phyloP scores from a whole-genome alignment of 2,888 invertebrate species.

The Diaperis boleti region DNA sequence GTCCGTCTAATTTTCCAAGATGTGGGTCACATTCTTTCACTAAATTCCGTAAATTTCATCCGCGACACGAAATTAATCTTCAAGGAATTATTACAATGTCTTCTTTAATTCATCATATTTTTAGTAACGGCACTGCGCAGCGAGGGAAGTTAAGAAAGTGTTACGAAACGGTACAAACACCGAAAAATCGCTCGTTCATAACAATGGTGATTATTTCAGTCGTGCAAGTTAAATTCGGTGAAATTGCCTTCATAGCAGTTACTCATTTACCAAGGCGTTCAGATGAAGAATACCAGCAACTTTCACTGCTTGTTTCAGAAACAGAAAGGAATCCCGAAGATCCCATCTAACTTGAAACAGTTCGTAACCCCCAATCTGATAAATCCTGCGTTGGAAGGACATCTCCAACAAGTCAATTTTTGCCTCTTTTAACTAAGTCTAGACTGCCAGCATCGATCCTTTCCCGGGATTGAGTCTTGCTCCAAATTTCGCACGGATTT shows the following conservation, averaged over 20 bases:
- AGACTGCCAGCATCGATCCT: conserved; percentile 30
- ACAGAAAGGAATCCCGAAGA: not conserved
- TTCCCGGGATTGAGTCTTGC: conserved; percentile 1
- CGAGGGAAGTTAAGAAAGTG: conserved; percentile 3
- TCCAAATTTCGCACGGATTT: conserved; percentile 22
- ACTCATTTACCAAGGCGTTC: too few relatives aligned
- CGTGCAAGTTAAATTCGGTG: conserved; percentile 10
- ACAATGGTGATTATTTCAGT: conserved; percentile 4
- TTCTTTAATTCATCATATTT: not conserved
- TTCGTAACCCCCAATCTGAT: conserved; percentile 9
- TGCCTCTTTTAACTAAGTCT: conserved; percentile 22
- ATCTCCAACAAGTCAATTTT: conserved; percentile 16
- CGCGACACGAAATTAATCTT: not conserved
- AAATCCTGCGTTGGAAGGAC: conserved; percentile 17
- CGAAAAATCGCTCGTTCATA: conserved; percentile 6
- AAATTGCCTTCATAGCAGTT: conserved; percentile 12
- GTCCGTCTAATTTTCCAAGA: conserved; percentile 3
- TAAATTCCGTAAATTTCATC: not conserved
- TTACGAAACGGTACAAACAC: not conserved
- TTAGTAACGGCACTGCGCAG: not conserved
- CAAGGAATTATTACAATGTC: not conserved
- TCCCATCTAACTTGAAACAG: not conserved
- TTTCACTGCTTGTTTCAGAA: conserved; percentile 17
- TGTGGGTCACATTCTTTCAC: conserved; percentile 6
- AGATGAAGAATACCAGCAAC: not conserved